Percentiles rank a stretch among this genome's conserved stretches.
These are phyloP conservation scores for Saturnia japonica DNA, from an alignment of 2,888 invertebrate species.

Conservation along the genomic window DNA sequence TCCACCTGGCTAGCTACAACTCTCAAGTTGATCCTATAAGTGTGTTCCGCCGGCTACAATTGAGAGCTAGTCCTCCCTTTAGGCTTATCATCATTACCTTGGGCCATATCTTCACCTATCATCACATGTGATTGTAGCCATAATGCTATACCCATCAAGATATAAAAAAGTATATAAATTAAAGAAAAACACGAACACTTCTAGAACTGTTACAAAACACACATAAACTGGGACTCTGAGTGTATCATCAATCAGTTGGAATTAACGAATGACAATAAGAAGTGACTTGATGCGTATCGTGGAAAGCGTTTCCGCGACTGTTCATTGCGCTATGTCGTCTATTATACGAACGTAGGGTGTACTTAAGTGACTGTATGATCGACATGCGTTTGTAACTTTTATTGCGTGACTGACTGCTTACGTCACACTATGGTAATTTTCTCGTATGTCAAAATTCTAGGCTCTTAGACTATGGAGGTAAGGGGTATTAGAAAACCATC, in stretches of 20 bases:
- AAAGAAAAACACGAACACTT: not conserved
- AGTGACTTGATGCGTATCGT: conserved; percentile 12
- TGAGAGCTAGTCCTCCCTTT: too few relatives aligned
- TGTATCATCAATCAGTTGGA: conserved; percentile 27
- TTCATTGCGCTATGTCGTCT: conserved; percentile 9
- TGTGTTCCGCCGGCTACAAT: too few relatives aligned
- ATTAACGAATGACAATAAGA: conserved; percentile 21
- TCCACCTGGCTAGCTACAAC: too few relatives aligned
- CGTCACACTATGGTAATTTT: conserved; percentile 6
- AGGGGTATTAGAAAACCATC: too few relatives aligned
- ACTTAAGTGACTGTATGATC: conserved; percentile 2
- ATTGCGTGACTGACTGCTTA: conserved; percentile 9
- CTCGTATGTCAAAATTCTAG: not conserved
- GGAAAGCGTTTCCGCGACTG: conserved; percentile 12
- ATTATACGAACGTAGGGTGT: conserved; percentile 8
- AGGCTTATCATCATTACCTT: too few relatives aligned
- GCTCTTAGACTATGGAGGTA: too few relatives aligned
- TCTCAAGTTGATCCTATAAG: too few relatives aligned
- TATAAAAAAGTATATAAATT: too few relatives aligned
- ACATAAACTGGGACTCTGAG: not conserved
- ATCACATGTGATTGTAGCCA: too few relatives aligned
- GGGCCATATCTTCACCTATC: too few relatives aligned
- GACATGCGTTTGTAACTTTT: conserved; percentile 8
- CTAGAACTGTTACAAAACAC: not conserved
- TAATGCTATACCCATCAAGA: too few relatives aligned